Evolutionary conservation across 2,888 invertebrate genomes (phyloP).

Genomic region (Cacoxenus indagator): DNA sequence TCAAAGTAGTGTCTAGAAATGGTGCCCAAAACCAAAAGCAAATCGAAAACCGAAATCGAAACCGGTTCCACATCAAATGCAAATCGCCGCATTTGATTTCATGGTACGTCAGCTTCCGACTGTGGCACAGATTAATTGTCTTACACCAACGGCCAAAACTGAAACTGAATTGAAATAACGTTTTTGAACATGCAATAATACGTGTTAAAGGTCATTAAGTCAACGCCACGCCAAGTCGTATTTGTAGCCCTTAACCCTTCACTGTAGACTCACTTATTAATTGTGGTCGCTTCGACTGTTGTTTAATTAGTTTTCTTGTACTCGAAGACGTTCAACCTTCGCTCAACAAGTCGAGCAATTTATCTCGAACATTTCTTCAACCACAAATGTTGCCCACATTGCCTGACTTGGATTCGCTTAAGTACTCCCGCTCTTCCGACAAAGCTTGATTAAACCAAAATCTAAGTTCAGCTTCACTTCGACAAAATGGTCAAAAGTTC

Average conservation of each 20-base stretch:
- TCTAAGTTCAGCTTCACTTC: neutral
- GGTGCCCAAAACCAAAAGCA: neutral
- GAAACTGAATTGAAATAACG: neutral
- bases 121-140: constrained; percentile 8
- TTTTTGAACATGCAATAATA: neutral
- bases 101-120: neutral
- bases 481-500: neutral
- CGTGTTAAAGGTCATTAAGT: constrained; percentile 1
- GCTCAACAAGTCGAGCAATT: neutral
- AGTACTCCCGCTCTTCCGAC: neutral
- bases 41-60: no score
- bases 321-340: neutral
- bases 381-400: neutral
- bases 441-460: constrained; percentile 9
- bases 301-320: neutral
- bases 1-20: neutral
- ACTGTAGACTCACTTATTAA: no score
- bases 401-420: neutral
- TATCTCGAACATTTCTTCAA: neutral
- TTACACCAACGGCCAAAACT: constrained; percentile 4
- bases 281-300: neutral
- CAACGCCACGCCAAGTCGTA: no score
- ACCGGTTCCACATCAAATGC: constrained; percentile 9
- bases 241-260: neutral
- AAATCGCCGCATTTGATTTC: neutral